A percentile compares a stretch with the other conserved stretches of the same genome.
Evolutionary conservation across 2,888 invertebrate genomes (phyloP).

Genomic region (Gerris lacustris): DNA sequence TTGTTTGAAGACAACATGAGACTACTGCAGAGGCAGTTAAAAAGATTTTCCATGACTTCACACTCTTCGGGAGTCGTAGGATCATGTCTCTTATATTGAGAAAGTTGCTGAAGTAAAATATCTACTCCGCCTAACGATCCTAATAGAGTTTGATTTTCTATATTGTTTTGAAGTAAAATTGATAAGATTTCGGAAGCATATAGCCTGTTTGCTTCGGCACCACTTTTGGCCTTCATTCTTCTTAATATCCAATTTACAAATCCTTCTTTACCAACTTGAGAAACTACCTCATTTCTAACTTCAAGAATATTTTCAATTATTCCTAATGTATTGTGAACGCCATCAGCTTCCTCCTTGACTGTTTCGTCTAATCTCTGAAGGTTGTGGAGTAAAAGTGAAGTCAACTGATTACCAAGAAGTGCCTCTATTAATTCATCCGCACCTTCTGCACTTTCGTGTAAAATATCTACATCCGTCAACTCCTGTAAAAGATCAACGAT

Average conservation of each 20-base stretch:
- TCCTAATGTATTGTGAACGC: constrained; percentile 88
- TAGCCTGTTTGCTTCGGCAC: constrained; percentile 88
- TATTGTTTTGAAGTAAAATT: constrained; percentile 82
- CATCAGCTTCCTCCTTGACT: constrained; percentile 87
- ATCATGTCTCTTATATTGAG: constrained; percentile 89
- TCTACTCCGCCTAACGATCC: constrained; percentile 96
- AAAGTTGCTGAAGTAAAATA: constrained; percentile 84
- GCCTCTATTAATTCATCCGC: constrained; percentile 78
- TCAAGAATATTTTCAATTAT: constrained; percentile 93
- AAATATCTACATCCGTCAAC: constrained; percentile 87
- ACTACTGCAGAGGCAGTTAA: constrained; percentile 88
- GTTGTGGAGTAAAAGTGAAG: constrained; percentile 83
- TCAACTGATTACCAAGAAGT: constrained; percentile 76
- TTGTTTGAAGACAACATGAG: constrained; percentile 79
- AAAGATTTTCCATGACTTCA: constrained; percentile 98
- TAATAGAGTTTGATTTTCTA: constrained; percentile 62
- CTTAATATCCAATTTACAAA: constrained; percentile 84
- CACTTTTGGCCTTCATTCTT: constrained; percentile 73
- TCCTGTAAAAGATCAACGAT: constrained; percentile 67
- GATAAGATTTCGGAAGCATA: constrained; percentile 93
- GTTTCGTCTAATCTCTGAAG: constrained; percentile 83
- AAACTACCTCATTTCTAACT: constrained; percentile 68
- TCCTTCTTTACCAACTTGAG: constrained; percentile 80
- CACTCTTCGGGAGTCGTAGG: constrained; percentile 83
- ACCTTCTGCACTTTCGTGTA: constrained; percentile 87